Conservation (phyloP, 2,797 vertebrate genomes). For the Anas bahamensis region DNA sequence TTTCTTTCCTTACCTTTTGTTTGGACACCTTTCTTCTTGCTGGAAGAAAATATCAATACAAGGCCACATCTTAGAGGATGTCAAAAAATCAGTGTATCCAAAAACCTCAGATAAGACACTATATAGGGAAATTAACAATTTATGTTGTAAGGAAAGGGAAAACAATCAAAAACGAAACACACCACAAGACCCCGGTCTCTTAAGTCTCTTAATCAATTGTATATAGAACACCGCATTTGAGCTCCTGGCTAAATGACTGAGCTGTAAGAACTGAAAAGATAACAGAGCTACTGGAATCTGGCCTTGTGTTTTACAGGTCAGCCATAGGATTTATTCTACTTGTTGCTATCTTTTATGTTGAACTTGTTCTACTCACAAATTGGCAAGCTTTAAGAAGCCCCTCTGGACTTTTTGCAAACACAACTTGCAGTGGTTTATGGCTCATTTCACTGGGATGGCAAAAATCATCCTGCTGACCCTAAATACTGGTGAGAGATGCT, state of each 20-base stretch:
- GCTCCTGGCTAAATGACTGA: not conserved
- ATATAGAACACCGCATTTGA: not conserved
- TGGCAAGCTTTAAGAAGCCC: not conserved
- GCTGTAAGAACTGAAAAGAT: not conserved
- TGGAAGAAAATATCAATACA: not conserved
- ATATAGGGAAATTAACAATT: not conserved
- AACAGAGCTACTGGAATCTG: not conserved
- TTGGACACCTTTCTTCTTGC: not conserved
- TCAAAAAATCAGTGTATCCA: not conserved
- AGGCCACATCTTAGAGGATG: not conserved
- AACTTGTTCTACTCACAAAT: not conserved
- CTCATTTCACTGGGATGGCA: conserved; percentile 28
- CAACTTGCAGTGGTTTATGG: not conserved
- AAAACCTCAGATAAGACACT: accelerated
- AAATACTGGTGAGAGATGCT: not conserved
- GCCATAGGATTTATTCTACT: not conserved
- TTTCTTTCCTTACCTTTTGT: not conserved
- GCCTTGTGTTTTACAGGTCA: conserved; percentile 28
- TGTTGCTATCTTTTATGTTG: not conserved
- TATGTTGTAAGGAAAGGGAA: not conserved
- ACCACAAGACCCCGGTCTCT: not conserved
- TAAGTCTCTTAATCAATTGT: not conserved
- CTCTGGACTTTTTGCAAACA: conserved; percentile 23
- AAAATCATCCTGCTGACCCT: conserved; percentile 3
- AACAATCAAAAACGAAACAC: not conserved